Evolutionary conservation across 2,113 vertebrate genomes (phyloP), one percentile per base, ranked within the genome.

Genomic region (Apodemus sylvaticus): DNA sequence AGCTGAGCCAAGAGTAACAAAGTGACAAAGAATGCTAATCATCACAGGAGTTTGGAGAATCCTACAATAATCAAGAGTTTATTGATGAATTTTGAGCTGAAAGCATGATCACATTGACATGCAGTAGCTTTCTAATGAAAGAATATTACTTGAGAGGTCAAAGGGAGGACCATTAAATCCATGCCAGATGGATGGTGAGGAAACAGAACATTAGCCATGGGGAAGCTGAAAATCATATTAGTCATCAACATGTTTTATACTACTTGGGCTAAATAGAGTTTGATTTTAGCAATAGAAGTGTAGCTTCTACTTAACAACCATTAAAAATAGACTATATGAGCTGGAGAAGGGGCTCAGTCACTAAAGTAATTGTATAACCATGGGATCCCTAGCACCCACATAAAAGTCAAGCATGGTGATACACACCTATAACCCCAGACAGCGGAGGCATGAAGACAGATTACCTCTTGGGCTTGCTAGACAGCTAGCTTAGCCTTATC

Each of bases 1-100:
- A 45, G 48, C 91, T 87, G 53, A 17, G 11, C 86, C 26, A 87
- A 81, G 78, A 87, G 19, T 85, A 31, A 91, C 96, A 60, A 83
- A 55, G 68, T 42, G 1, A n/a, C n/a, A n/a, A n/a, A n/a, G n/a
- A 87, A 82, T 94, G 4, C 87, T 29, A 36, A 58, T 14, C 0
- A 1, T 45, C 39, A 81, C n/a, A 76, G 26, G 82, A 93, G 13
- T 91, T 60, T 58, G 76, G 91, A 48, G 34, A 45, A n/a, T 95
- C 22, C n/a, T 85, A 36, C 20, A 55, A 22, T 92, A 73, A 79
- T 87, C 39, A 95, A 87, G 66, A 90, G 5, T 29, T 45, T 45
- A 48, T 42, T 95, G 64, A 91, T 86, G 71, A 94, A 81, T 78
- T 91, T 96, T 48, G 36, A 95, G 29, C 60, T 74, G 20, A n/a